Evolutionary conservation across 1,140 invertebrate genomes (phyloP), one percentile per base, ranked within the genome.

Genomic region (Acromyrmex heyeri): DNA sequence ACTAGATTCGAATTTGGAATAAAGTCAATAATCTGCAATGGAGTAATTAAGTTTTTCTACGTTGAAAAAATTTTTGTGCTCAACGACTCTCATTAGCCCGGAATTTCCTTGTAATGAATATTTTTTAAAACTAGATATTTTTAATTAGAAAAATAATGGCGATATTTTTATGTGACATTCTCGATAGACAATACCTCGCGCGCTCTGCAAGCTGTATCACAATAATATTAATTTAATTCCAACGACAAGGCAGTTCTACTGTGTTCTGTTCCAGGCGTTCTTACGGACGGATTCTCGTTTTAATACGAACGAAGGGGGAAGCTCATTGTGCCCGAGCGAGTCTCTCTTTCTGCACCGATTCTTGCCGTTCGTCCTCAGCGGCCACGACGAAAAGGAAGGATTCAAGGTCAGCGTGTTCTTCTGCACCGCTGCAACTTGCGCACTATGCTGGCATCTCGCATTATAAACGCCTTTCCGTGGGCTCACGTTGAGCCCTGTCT

Each of bases 331-430:
- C 27, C n/a, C 38, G 48, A 62, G 75, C 64, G 48, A 79, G 62
- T 69, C 27, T 81, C 75, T 79, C 55, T 24, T 24, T 24, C 64
- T 8, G 79, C 69, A 18, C 69, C 55, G 79, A 61, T 82, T 82
- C 67, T 69, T 30, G 62, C 27, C 62, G 64, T 70, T 83, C 79
- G 79, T 83, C 79, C 79, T 83, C 79, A 82, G 79, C 14, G 48
- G 18, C 69, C 38, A 50, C 79, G 69, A 50, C 69, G 82, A 78
- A 89, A 67, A 79, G 86, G 82, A 86, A 86, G 79, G 85, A 88
- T 89, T 90, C 91, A 93, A 93, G 92, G 92, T 90, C 89, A 90
- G 57, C 90, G 16, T 89, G 73, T 92, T 91, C 86, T 89, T 91
- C 67, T 87, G 85, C 83, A 89, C 82, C 85, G 81, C 57, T 76